Evolutionary conservation across 2,113 vertebrate genomes (phyloP).

Genomic region (Scolopax mira): DNA sequence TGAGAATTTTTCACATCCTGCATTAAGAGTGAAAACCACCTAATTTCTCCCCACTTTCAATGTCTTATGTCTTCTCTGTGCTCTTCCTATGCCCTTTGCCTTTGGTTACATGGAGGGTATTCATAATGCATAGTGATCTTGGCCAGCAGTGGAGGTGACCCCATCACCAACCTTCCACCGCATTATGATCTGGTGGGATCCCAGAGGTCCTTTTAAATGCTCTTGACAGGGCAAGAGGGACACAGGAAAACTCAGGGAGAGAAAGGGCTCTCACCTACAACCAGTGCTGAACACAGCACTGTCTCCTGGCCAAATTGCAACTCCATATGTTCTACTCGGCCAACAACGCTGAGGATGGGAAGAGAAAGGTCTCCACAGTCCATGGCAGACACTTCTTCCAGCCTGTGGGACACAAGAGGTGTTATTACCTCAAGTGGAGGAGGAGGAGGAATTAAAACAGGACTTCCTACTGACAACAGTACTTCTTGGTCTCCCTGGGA

Average conservation of each 20-base stretch:
- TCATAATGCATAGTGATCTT: not conserved
- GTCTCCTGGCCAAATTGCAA: conserved; percentile 84
- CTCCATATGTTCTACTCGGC: conserved; percentile 77
- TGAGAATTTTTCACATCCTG: not conserved
- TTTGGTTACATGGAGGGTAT: not conserved
- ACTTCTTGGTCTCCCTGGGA: not conserved
- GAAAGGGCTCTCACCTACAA: conserved; percentile 80
- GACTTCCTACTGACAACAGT: not conserved
- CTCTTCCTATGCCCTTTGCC: not conserved
- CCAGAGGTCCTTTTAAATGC: not conserved
- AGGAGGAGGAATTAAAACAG: not conserved
- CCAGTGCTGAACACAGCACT: conserved; percentile 81
- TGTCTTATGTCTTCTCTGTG: not conserved
- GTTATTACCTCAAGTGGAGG: not conserved
- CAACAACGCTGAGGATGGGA: conserved; percentile 20
- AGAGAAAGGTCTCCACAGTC: conserved; percentile 49
- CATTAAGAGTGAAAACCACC: not conserved
- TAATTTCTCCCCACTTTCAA: not conserved
- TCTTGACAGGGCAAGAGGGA: not conserved
- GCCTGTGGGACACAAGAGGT: conserved; percentile 63
- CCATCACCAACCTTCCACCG: not conserved
- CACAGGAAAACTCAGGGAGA: not conserved
- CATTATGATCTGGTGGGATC: not conserved
- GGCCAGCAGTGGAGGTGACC: not conserved
- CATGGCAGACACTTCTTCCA: conserved; percentile 54